phyloP scores from a whole-genome alignment of 1,140 invertebrate genomes.

The Pseudomyrmex sp. region DNA sequence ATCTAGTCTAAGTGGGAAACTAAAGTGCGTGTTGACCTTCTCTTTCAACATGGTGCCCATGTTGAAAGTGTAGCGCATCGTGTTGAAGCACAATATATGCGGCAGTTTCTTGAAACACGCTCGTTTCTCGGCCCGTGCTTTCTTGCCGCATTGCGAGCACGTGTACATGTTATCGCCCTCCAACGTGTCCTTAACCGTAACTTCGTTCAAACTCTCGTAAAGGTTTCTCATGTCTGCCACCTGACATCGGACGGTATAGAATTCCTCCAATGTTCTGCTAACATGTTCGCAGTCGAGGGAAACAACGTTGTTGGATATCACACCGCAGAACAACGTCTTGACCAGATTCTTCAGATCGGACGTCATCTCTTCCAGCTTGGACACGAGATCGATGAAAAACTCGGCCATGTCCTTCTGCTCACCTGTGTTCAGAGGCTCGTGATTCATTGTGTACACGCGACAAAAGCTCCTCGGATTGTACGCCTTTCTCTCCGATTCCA shows the following conservation, averaged over 20 bases:
- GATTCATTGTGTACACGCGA: constrained; percentile 98
- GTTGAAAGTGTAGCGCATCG: constrained; percentile 99
- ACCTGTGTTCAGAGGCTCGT: constrained; percentile 97
- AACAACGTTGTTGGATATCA: constrained; percentile 97
- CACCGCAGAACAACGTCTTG: constrained; percentile 96
- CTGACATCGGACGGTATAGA: constrained; percentile 97
- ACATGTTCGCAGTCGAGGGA: constrained; percentile 97
- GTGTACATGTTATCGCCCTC: constrained; percentile 99
- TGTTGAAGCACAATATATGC: constrained; percentile 97
- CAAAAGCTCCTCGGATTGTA: constrained; percentile 98
- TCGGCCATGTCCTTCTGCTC: constrained; percentile 99
- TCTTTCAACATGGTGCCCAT: constrained; percentile 99
- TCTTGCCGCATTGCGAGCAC: constrained; percentile 97
- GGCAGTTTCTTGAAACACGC: constrained; percentile 98
- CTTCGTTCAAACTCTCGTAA: constrained; percentile 97
- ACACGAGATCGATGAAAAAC: constrained; percentile 98
- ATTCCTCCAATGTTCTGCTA: constrained; percentile 96
- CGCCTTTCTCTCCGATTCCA: constrained; percentile 97
- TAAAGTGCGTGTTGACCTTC: constrained; percentile 98
- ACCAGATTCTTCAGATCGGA: constrained; percentile 95
- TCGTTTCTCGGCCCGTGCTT: constrained; percentile 97
- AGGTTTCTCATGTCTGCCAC: constrained; percentile 98
- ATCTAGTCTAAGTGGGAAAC: constrained; percentile 96
- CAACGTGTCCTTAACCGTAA: constrained; percentile 97
- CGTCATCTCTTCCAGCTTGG: constrained; percentile 98